phyloP scores from a whole-genome alignment of 2,888 invertebrate species.

The Hypselothyrea guttata region DNA sequence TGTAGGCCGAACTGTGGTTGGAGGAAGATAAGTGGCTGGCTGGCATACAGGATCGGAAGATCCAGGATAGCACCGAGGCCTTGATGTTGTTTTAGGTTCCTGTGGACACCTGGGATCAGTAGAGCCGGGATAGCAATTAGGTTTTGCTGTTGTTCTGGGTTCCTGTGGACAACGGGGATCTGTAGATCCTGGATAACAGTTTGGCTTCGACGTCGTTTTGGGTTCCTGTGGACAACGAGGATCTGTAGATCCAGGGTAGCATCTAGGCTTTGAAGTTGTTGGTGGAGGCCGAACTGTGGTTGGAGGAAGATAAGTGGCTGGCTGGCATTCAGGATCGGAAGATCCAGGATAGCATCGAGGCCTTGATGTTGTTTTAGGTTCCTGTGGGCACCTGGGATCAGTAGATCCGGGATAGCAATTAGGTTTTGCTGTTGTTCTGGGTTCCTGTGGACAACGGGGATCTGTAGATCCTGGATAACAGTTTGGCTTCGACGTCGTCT shows the following conservation, averaged over 20 bases:
- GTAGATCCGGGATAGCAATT: conserved; percentile 80
- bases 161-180: not conserved
- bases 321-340: conserved; percentile 56
- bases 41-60: conserved; percentile 7
- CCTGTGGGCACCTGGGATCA: conserved; percentile 79
- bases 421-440: conserved; percentile 37
- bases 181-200: conserved; percentile 8
- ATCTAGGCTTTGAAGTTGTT: conserved; percentile 34
- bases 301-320: conserved; percentile 12
- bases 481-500: conserved; percentile 20
- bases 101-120: conserved; percentile 9
- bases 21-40: conserved; percentile 10
- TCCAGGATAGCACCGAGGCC: conserved; percentile 10
- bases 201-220: conserved; percentile 18
- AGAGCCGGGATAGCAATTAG: conserved; percentile 75
- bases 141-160: conserved; percentile 29
- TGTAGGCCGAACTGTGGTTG: conserved; percentile 3
- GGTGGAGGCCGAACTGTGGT: not conserved
- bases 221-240: conserved; percentile 15
- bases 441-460: conserved; percentile 15
- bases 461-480: conserved; percentile 70
- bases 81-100: not conserved
- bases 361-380: not conserved
- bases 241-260: conserved; percentile 78
- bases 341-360: conserved; percentile 63